These are phyloP conservation scores for Crenuchus spilurus DNA, from an alignment of 2,797 vertebrate species.

Conservation along the genomic window DNA sequence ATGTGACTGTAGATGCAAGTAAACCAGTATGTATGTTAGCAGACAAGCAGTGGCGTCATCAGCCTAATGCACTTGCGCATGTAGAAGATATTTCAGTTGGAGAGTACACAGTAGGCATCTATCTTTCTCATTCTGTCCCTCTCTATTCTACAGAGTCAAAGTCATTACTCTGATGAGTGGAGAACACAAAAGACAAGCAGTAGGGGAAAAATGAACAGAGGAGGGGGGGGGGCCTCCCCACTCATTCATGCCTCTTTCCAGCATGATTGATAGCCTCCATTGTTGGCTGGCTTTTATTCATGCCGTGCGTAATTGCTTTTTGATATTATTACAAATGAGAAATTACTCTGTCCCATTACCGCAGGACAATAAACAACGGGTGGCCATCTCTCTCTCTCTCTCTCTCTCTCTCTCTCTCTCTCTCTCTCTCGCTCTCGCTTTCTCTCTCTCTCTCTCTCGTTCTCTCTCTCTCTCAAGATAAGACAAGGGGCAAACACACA, in stretches of 20 bases:
- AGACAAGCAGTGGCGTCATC: not conserved
- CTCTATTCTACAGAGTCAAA: slow-evolving; percentile 21
- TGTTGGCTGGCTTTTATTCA: slow-evolving; percentile 77
- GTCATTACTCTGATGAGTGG: slow-evolving; percentile 23
- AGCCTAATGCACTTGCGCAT: not conserved
- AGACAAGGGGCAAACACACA: not conserved
- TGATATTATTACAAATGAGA: slow-evolving; percentile 80
- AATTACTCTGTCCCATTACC: slow-evolving; percentile 75
- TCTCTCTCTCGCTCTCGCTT: not conserved
- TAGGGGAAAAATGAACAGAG: not conserved
- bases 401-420: slow-evolving; percentile 10
- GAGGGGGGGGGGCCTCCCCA: not conserved
- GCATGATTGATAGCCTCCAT: slow-evolving; percentile 76
- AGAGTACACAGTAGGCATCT: not conserved
- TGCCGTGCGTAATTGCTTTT: slow-evolving; percentile 76
- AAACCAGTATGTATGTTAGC: not conserved
- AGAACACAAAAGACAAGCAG: slow-evolving; percentile 17
- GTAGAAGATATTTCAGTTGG: not conserved
- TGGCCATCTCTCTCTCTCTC: slow-evolving; percentile 31
- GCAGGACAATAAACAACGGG: slow-evolving; percentile 70
- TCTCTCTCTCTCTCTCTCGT: not conserved
- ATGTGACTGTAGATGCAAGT: not conserved
- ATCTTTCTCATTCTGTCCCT: not conserved
- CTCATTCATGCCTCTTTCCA: slow-evolving; percentile 47
- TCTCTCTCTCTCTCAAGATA: not conserved